These are phyloP conservation scores for Mesocentrotus franciscanus DNA, from an alignment of 53 echinoderm and acorn worm genomes.

Conservation along the genomic window DNA sequence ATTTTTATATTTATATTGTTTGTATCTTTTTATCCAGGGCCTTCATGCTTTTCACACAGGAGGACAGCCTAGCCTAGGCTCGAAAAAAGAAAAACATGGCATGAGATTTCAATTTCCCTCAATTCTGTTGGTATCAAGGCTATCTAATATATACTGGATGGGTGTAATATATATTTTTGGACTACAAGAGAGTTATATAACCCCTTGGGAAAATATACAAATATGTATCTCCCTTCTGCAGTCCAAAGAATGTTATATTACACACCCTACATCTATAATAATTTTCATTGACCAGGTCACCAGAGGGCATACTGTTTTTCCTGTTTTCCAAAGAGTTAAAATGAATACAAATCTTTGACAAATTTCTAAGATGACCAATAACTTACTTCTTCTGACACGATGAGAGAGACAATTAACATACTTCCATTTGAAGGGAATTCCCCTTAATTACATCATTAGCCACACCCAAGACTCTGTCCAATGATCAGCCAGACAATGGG, in stretches of 20 bases:
- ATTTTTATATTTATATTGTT: too few species aligned
- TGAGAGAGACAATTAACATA: neutral
- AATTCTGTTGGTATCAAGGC: too few species aligned
- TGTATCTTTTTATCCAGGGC: too few species aligned
- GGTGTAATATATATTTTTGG: too few species aligned
- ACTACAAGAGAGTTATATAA: too few species aligned
- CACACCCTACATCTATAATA: neutral
- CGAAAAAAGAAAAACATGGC: too few species aligned
- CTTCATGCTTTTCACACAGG: too few species aligned
- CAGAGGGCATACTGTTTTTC: neutral
- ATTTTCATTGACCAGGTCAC: neutral
- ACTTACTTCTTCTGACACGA: neutral
- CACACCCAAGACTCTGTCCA: neutral
- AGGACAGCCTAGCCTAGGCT: too few species aligned
- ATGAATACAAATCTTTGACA: neutral
- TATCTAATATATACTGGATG: too few species aligned
- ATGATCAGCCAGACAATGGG: neutral
- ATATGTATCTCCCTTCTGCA: too few species aligned
- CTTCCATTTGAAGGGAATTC: neutral
- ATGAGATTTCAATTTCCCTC: too few species aligned
- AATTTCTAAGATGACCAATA: neutral
- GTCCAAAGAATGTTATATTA: neutral
- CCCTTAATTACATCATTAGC: slow-evolving; percentile 3
- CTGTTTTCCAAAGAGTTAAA: neutral
- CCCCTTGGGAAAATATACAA: too few species aligned